A percentile compares a stretch with the other conserved stretches of the same genome.
Evolutionary conservation across 1,140 invertebrate species (phyloP).

Genomic region (Leguminivora glycinivorella): DNA sequence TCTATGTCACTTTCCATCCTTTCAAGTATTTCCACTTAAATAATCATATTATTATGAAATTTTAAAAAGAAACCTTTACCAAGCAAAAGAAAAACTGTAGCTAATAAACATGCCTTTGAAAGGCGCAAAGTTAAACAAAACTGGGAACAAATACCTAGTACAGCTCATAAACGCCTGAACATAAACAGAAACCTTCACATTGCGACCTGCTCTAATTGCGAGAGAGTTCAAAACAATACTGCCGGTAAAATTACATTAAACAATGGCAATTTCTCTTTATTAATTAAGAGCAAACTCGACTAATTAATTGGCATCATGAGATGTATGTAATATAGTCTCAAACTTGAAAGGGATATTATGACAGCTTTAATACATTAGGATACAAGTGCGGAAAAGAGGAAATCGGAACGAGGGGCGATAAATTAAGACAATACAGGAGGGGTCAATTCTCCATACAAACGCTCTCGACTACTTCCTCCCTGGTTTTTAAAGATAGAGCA

Average conservation of each 20-base stretch:
- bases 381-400: no score
- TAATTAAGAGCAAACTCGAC: slow-evolving; percentile 3
- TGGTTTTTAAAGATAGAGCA: no score
- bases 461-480: no score
- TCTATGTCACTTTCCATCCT: no score
- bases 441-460: no score
- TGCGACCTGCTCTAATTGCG: slow-evolving; percentile 19
- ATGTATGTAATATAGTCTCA: not conserved
- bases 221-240: slow-evolving; percentile 16
- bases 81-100: not conserved
- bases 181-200: slow-evolving; percentile 23
- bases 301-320: slow-evolving; percentile 10
- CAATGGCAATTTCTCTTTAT: slow-evolving; percentile 6
- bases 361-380: not conserved
- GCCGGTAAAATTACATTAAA: not conserved
- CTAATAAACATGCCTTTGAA: slow-evolving; percentile 3
- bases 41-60: not conserved
- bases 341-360: not conserved
- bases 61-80: not conserved
- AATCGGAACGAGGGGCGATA: no score
- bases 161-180: slow-evolving; percentile 23
- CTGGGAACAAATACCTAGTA: slow-evolving; percentile 4
- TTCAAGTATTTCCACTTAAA: no score
- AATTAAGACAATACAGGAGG: no score
- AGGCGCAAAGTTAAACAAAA: slow-evolving; percentile 11